Percentiles rank a stretch among this genome's conserved stretches.
These are phyloP conservation scores for Antennarius maculatus DNA, from an alignment of 2,797 vertebrate species.

Conservation along the genomic window DNA sequence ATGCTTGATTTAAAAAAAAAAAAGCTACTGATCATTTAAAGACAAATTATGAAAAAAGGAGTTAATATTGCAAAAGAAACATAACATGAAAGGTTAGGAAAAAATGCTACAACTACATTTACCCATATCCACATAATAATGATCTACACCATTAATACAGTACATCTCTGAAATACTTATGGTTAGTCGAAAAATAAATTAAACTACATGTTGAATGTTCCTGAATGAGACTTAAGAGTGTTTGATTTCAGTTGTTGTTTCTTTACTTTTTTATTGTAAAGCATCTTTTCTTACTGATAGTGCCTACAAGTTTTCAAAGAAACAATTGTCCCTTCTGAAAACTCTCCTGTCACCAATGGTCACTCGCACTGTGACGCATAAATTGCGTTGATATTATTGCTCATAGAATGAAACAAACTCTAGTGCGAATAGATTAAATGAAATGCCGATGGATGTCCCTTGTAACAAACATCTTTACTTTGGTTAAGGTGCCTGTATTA, in stretches of 20 bases:
- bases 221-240: neutral
- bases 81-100: constrained; percentile 14
- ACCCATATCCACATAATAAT: constrained; percentile 14
- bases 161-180: neutral
- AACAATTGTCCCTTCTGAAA: constrained; percentile 4
- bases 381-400: constrained; percentile 25
- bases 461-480: neutral
- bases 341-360: neutral
- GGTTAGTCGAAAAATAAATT: neutral
- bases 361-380: constrained; percentile 13
- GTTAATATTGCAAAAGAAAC: neutral
- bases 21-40: constrained; percentile 3
- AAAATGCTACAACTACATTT: constrained; percentile 4
- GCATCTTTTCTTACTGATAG: constrained; percentile 1
- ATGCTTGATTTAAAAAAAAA: constrained; percentile 5
- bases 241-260: neutral
- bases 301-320: neutral
- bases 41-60: neutral
- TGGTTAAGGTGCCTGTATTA: neutral
- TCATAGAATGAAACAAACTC: constrained; percentile 8
- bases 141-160: constrained; percentile 1
- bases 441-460: constrained; percentile 17
- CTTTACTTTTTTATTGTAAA: constrained; percentile 3
- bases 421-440: neutral
- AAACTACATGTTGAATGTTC: neutral